Conservation (phyloP, 64 coral and sea anemone genomes). For the Pachyseris speciosa region DNA sequence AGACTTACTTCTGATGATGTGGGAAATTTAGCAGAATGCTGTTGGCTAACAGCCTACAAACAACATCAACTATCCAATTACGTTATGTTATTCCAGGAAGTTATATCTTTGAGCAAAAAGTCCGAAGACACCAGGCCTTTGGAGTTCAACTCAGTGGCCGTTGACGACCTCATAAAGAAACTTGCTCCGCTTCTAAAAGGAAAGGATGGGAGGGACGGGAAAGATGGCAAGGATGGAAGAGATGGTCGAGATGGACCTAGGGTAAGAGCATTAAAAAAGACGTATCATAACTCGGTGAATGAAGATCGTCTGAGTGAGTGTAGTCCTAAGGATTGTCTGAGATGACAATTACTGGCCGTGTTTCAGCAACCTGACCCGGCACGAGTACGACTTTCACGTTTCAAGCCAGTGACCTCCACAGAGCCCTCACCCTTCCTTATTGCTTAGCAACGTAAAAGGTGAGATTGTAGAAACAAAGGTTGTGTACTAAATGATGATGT, state of each 20-base stretch:
- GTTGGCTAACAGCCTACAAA: background rate
- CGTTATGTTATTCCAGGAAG: background rate
- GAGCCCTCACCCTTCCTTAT: too few relatives aligned
- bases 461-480: too few relatives aligned
- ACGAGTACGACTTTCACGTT: too few relatives aligned
- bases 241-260: conserved; percentile 14
- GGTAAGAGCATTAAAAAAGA: background rate
- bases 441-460: too few relatives aligned
- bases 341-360: too few relatives aligned
- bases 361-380: too few relatives aligned
- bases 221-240: conserved; percentile 37
- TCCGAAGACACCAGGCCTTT: conserved; percentile 14
- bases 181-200: conserved; percentile 2
- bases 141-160: background rate
- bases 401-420: too few relatives aligned
- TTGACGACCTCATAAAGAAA: conserved; percentile 3
- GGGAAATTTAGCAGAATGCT: background rate
- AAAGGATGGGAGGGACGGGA: conserved; percentile 29
- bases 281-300: too few relatives aligned
- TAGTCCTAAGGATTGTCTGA: too few relatives aligned
- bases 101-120: conserved; percentile 19
- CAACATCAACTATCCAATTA: background rate
- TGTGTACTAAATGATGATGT: too few relatives aligned
- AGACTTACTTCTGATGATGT: background rate
- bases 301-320: too few relatives aligned